Base-by-base conservation (phyloP, 1,140 invertebrate genomes). In the Pogonognathellus flavescens region DNA sequence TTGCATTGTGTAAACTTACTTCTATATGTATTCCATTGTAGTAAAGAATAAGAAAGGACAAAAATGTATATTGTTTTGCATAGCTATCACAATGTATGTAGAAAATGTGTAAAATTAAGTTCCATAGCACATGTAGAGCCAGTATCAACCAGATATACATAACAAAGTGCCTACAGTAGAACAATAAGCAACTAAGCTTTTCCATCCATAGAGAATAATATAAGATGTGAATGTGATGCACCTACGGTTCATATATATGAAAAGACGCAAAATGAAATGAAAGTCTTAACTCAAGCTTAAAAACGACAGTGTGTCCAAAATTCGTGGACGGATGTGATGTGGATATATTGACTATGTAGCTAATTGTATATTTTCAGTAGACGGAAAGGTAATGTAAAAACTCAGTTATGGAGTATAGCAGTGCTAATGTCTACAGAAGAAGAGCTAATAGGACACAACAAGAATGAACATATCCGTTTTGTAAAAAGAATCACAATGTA, bases 401-500 rank as follows among this genome's bases (percentile, higher is more conserved):
- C 55, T 55, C 20, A 50, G 41, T 72, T 66, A 66, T 25, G 25
- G 62, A 66, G 14, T 41, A 80, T 80, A 80, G 41, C 6, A 1
- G 31, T 41, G 31, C 6, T 41, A 41, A 41, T 22, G 60, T 25
- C n/a, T n/a, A n/a, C n/a, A 22, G 5, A 10, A 18, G 11, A 10
- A 25, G 2, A 4, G n/a, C 22, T 11, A 22, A 66, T 66, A 66
- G 20, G n/a, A 66, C 18, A 66, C 22, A n/a, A 55, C 20, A 11
- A 81, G 50, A 55, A 55, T 31, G 50, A 81, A 81, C 53, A 83
- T 59, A 57, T 76, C 70, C 70, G 41, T 76, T 76, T 76, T 76
- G 25, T 50, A 76, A 50, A n/a, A 41, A 76, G 70, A 76, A 81
- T 82, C 81, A 66, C 59, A 86, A 82, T 83, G 82, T 86, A 60